A percentile compares a stretch with the other conserved stretches of the same genome.
Conservation (phyloP, 2,113 vertebrate species). For the Erpornis zantholeuca region DNA sequence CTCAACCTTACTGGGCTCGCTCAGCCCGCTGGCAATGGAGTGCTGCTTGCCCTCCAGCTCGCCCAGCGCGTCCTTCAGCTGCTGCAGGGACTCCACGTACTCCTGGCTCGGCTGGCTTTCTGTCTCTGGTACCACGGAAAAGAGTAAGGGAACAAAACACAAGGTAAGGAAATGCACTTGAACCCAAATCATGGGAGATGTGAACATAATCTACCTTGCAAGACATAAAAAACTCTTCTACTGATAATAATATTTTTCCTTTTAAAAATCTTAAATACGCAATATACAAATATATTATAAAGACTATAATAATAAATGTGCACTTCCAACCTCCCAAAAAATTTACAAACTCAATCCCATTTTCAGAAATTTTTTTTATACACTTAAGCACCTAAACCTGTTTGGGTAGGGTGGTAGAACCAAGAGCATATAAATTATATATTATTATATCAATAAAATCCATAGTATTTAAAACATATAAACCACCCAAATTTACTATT, state of each 20-base stretch:
- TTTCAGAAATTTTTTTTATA: neutral
- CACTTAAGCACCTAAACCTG: neutral
- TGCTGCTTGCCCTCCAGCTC: constrained; percentile 73
- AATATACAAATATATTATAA: neutral
- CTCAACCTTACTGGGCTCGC: constrained; percentile 73
- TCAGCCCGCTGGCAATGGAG: constrained; percentile 54
- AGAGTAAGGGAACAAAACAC: neutral
- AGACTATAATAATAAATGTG: neutral
- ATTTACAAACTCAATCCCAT: neutral
- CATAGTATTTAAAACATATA: neutral
- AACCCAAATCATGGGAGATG: neutral
- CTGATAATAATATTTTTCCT: neutral
- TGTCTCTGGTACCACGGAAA: constrained; percentile 54
- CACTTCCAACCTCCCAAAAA: fast-evolving
- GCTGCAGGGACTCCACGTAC: constrained; percentile 67
- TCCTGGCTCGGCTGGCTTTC: constrained; percentile 61
- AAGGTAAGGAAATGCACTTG: neutral
- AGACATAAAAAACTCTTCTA: neutral
- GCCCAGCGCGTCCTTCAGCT: constrained; percentile 39
- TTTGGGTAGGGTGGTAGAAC: neutral
- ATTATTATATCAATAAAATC: neutral
- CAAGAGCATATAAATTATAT: neutral
- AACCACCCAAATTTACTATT: neutral
- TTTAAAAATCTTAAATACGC: neutral
- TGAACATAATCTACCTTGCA: neutral